phyloP scores from a whole-genome alignment of 1,140 invertebrate genomes.

The Paraescarpia echinospica region DNA sequence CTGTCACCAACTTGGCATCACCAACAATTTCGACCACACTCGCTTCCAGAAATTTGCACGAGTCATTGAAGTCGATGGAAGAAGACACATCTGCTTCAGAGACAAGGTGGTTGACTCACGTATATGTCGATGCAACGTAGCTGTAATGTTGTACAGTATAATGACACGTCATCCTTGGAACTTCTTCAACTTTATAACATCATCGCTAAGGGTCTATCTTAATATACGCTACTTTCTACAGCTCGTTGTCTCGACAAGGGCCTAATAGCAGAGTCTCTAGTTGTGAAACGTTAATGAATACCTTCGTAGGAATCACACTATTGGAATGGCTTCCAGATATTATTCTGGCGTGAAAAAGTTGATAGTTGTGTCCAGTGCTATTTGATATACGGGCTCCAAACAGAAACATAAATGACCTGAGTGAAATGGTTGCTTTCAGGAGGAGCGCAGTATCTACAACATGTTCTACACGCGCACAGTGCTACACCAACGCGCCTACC shows the following conservation, averaged over 20 bases:
- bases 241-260: too few species aligned
- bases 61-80: constrained; percentile 48
- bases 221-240: too few species aligned
- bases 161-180: background rate
- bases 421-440: constrained; percentile 34
- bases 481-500: constrained; percentile 62
- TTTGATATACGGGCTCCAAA: too few species aligned
- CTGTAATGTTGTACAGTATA: background rate
- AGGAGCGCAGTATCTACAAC: constrained; percentile 55
- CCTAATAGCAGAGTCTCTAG: too few species aligned
- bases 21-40: constrained; percentile 59
- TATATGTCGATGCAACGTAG: background rate
- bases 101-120: constrained; percentile 55
- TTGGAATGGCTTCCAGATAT: too few species aligned
- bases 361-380: constrained; percentile 8
- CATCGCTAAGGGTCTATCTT: too few species aligned
- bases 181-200: background rate
- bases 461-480: constrained; percentile 59
- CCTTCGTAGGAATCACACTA: too few species aligned
- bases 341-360: too few species aligned
- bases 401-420: background rate
- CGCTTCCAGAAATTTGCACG: constrained; percentile 56
- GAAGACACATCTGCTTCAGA: constrained; percentile 57
- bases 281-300: too few species aligned
- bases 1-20: constrained; percentile 60